Conservation (phyloP, 2,888 invertebrate species). For the Vanessa cardui region DNA sequence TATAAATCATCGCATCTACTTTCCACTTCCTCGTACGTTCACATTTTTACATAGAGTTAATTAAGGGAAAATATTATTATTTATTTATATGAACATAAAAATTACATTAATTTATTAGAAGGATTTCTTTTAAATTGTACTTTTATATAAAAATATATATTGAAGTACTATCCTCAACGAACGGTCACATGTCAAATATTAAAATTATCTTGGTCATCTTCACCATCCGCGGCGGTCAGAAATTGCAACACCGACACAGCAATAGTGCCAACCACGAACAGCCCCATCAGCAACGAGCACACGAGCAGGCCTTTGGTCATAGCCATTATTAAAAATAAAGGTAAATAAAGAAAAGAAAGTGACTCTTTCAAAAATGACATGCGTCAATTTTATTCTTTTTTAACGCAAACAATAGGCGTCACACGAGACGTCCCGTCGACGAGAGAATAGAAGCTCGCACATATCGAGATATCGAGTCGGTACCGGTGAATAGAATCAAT, state of each 20-base stretch:
- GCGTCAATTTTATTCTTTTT: conserved; percentile 12
- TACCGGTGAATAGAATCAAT: conserved; percentile 9
- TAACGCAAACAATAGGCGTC: too few relatives aligned
- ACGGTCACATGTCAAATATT: conserved; percentile 1
- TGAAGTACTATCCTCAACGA: too few relatives aligned
- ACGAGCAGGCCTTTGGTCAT: conserved; percentile 57
- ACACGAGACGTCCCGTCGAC: not conserved
- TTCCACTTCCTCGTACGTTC: too few relatives aligned
- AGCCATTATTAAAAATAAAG: conserved; percentile 9
- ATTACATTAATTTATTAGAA: too few relatives aligned
- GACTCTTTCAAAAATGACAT: not conserved
- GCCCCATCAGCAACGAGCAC: conserved; percentile 61
- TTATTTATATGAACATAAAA: too few relatives aligned
- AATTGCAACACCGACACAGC: conserved; percentile 54
- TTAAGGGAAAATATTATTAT: too few relatives aligned
- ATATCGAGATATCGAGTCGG: not conserved
- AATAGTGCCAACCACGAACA: conserved; percentile 55
- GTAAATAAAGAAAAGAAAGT: not conserved
- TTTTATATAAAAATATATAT: too few relatives aligned
- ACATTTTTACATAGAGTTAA: too few relatives aligned
- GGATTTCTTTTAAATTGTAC: too few relatives aligned
- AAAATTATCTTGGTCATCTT: not conserved
- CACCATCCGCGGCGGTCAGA: conserved; percentile 40
- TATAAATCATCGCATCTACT: too few relatives aligned
- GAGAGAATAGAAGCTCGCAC: not conserved